A percentile compares a stretch with the other conserved stretches of the same genome.
Conservation (phyloP, 2,888 invertebrate species). For the Autographa gamma region DNA sequence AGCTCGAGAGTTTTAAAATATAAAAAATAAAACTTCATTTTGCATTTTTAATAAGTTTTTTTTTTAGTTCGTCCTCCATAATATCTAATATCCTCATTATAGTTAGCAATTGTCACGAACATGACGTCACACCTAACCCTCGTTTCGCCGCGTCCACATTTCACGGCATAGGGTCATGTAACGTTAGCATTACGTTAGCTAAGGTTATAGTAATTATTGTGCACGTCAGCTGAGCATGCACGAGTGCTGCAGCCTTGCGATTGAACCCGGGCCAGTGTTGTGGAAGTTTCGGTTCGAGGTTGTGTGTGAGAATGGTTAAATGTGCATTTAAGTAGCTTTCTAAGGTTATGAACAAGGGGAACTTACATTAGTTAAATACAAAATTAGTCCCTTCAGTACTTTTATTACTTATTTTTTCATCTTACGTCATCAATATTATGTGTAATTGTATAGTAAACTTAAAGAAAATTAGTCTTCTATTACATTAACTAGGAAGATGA, state of each 20-base stretch:
- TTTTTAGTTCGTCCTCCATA: slow-evolving; percentile 5
- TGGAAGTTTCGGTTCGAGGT: slow-evolving; percentile 18
- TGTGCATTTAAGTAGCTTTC: not conserved
- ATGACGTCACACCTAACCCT: slow-evolving; percentile 45
- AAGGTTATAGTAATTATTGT: slow-evolving; percentile 55
- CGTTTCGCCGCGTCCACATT: slow-evolving; percentile 31
- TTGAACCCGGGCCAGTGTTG: slow-evolving; percentile 50
- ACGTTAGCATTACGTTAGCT: slow-evolving; percentile 27
- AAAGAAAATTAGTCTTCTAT: too few species aligned
- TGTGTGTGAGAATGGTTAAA: not conserved
- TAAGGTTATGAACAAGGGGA: not conserved
- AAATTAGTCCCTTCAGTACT: too few species aligned
- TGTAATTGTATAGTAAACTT: too few species aligned
- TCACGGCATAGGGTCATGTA: slow-evolving; percentile 33
- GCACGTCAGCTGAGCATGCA: slow-evolving; percentile 45
- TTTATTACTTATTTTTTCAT: too few species aligned
- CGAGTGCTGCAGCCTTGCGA: slow-evolving; percentile 45
- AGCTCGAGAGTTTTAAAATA: too few species aligned
- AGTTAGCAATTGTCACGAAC: slow-evolving; percentile 36
- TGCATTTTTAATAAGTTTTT: too few species aligned
- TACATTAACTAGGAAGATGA: too few species aligned
- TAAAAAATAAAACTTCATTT: too few species aligned
- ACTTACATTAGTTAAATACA: too few species aligned
- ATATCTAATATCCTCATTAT: not conserved
- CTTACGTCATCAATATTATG: too few species aligned